A percentile compares a stretch with the other conserved stretches of the same genome.
Evolutionary conservation across 2,888 invertebrate species (phyloP).

Genomic region (Eupithecia centaureata): DNA sequence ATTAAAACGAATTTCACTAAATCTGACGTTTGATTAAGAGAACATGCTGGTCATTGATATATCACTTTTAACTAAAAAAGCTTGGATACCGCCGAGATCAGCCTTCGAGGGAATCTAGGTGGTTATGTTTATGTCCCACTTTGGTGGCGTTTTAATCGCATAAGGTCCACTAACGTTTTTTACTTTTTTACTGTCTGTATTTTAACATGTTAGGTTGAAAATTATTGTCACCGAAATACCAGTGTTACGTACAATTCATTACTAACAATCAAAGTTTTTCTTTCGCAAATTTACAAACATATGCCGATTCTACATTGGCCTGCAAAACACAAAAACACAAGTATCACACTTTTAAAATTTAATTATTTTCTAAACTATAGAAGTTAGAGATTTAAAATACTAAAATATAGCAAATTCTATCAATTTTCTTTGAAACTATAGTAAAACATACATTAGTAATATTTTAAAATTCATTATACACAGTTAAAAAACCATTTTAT

Average conservation of each 20-base stretch:
- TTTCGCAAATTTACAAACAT: constrained; percentile 22
- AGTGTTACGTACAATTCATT: not conserved
- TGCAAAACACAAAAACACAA: too few species aligned
- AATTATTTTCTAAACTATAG: too few species aligned
- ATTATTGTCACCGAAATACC: not conserved
- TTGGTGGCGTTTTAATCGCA: not conserved
- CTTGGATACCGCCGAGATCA: constrained; percentile 8
- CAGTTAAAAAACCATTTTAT: too few species aligned
- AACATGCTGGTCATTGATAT: constrained; percentile 55
- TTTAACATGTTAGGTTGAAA: not conserved
- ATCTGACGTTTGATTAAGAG: constrained; percentile 82
- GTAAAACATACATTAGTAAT: too few species aligned
- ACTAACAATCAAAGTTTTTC: not conserved
- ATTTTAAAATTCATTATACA: too few species aligned
- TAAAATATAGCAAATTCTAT: too few species aligned
- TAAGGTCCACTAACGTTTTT: not conserved
- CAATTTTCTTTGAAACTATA: too few species aligned
- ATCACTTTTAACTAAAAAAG: constrained; percentile 30
- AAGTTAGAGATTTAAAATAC: too few species aligned
- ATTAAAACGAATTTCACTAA: constrained; percentile 78
- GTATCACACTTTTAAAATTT: too few species aligned
- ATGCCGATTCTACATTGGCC: too few species aligned
- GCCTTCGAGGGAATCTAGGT: not conserved
- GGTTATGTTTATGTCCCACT: not conserved
- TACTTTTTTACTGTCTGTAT: not conserved